These are phyloP conservation scores for Decapterus maruadsi DNA, from an alignment of 2,797 vertebrate species.

Conservation along the genomic window DNA sequence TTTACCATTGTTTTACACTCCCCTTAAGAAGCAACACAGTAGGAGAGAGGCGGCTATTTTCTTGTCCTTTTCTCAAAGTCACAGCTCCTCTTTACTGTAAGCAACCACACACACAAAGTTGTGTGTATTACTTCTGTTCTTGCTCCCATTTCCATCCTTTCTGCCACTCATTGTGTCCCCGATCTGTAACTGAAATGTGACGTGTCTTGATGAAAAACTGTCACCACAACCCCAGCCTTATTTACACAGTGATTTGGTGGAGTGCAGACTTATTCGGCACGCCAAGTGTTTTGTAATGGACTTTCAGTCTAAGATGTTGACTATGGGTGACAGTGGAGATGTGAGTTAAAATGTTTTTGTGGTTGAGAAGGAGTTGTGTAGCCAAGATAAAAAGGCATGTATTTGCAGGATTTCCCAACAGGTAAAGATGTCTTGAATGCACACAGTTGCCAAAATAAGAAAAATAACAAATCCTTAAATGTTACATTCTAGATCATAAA, in stretches of 20 bases:
- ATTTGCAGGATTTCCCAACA: slow-evolving; percentile 9
- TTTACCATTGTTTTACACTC: slow-evolving; percentile 16
- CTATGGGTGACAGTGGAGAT: slow-evolving; percentile 36
- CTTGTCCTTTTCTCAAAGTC: slow-evolving; percentile 63
- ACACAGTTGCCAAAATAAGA: too few relatives aligned
- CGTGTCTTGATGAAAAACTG: slow-evolving; percentile 31
- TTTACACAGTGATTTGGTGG: slow-evolving; percentile 23
- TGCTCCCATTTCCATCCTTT: background rate
- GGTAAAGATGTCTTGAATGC: background rate
- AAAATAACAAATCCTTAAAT: background rate
- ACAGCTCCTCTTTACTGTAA: slow-evolving; percentile 31
- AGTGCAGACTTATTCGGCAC: slow-evolving; percentile 8
- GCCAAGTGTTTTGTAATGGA: slow-evolving; percentile 21
- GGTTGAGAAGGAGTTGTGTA: slow-evolving; percentile 10
- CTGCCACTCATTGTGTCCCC: slow-evolving; percentile 14
- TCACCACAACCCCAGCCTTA: slow-evolving; percentile 23
- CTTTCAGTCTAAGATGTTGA: slow-evolving; percentile 18
- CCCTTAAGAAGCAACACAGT: slow-evolving; percentile 42
- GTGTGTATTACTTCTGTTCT: slow-evolving; percentile 13
- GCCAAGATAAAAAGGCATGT: background rate
- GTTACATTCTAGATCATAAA: too few relatives aligned
- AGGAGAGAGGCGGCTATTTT: slow-evolving; percentile 37
- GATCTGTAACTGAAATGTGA: slow-evolving; percentile 23
- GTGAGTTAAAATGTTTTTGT: slow-evolving; percentile 31
- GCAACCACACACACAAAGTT: slow-evolving; percentile 17